Conservation (phyloP, 2,113 vertebrate species). For the Nansenia antarctica region DNA sequence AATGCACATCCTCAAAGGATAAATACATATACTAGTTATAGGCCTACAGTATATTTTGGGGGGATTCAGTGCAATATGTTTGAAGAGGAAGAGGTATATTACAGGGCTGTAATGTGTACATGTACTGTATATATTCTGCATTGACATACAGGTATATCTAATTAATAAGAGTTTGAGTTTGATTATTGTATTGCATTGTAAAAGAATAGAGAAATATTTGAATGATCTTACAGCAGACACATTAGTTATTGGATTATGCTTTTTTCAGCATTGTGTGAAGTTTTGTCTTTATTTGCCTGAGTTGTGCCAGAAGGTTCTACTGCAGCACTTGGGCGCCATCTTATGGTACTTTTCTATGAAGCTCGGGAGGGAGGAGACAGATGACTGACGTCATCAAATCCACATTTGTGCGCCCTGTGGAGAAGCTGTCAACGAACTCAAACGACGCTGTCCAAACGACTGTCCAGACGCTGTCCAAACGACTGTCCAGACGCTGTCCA, state of each 20-base stretch:
- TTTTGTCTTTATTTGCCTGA: background rate
- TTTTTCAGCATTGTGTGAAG: conserved; percentile 36
- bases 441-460: no score
- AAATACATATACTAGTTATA: no score
- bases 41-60: conserved; percentile 45
- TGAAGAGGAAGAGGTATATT: background rate
- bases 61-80: background rate
- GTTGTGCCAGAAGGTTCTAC: conserved; percentile 17
- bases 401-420: no score
- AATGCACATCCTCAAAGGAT: conserved; percentile 52
- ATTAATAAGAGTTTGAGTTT: conserved; percentile 46
- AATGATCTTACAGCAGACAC: conserved; percentile 16
- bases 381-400: no score
- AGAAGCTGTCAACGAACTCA: no score
- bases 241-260: conserved; percentile 4
- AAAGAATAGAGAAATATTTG: conserved; percentile 12
- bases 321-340: background rate
- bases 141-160: conserved; percentile 29
- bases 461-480: no score
- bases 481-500: no score
- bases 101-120: no score
- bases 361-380: no score
- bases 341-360: no score
- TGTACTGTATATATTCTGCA: conserved; percentile 28
- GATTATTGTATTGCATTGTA: conserved; percentile 8